Percentiles rank a stretch among this genome's conserved stretches.
These are phyloP conservation scores for Drosophila lacicola DNA, from an alignment of 2,888 invertebrate species.

Conservation along the genomic window DNA sequence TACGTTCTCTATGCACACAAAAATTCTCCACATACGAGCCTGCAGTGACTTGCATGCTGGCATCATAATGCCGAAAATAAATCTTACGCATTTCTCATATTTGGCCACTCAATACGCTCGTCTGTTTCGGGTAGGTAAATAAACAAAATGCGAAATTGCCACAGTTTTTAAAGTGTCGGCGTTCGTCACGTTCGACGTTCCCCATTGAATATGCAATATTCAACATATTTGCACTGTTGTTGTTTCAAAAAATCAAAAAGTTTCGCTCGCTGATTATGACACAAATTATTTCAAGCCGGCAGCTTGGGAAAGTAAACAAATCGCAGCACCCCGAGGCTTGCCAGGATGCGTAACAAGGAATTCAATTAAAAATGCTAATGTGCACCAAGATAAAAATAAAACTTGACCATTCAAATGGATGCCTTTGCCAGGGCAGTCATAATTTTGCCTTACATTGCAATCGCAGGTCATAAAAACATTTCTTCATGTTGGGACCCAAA, in stretches of 20 bases:
- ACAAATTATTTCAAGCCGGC: constrained; percentile 38
- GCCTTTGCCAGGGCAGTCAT: constrained; percentile 5
- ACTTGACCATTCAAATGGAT: constrained; percentile 23
- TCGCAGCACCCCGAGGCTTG: constrained; percentile 1
- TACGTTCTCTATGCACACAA: not conserved
- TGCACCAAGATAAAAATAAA: constrained; percentile 24
- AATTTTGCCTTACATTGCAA: constrained; percentile 39
- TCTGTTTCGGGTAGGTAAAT: constrained; percentile 40
- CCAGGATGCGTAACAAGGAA: constrained; percentile 49
- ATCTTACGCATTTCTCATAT: constrained; percentile 58
- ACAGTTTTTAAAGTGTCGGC: constrained; percentile 51
- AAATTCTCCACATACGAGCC: not conserved
- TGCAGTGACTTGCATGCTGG: constrained; percentile 38
- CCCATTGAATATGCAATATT: constrained; percentile 9
- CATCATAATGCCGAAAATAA: constrained; percentile 68
- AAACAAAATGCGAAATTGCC: constrained; percentile 63
- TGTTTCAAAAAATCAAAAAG: constrained; percentile 32
- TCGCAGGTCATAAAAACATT: constrained; percentile 52
- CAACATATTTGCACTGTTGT: constrained; percentile 10
- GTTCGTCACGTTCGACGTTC: constrained; percentile 64
- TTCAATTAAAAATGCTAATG: constrained; percentile 70
- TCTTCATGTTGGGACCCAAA: constrained; percentile 46
- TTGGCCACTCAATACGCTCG: constrained; percentile 41
- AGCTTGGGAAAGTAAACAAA: constrained; percentile 43
- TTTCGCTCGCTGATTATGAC: constrained; percentile 40